Percentiles rank a stretch among this genome's conserved stretches.
Evolutionary conservation across 2,113 vertebrate species (phyloP).

Genomic region (Vicugna pacos): DNA sequence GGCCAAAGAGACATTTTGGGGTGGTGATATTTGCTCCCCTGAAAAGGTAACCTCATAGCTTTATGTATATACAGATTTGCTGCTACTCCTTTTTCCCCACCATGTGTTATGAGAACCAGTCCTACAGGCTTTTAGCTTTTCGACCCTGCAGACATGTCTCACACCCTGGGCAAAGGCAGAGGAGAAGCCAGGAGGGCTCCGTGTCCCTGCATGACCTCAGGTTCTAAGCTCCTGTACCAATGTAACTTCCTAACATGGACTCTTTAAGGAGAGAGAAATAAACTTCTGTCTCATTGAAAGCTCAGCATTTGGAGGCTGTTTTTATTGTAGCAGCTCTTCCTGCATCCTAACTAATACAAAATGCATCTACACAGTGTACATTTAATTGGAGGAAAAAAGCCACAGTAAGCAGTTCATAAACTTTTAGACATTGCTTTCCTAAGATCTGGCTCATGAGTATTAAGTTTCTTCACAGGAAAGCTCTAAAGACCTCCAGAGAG

Average conservation of each 20-base stretch:
- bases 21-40: background rate
- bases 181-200: background rate
- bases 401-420: background rate
- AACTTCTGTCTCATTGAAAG: background rate
- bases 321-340: background rate
- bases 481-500: slow-evolving; percentile 49
- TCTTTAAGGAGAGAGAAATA: background rate
- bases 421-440: background rate
- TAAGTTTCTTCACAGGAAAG: background rate
- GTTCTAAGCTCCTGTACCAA: background rate
- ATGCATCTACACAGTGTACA: background rate
- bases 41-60: background rate
- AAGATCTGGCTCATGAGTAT: background rate
- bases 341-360: background rate
- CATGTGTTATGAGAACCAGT: background rate
- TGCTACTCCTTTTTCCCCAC: background rate
- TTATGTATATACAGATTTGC: background rate
- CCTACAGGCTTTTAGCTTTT: background rate
- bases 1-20: background rate
- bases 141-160: background rate
- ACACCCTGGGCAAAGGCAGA: fast-evolving
- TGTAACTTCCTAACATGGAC: background rate
- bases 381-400: background rate
- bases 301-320: background rate
- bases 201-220: background rate